Conservation (phyloP, 2,797 vertebrate species). For the Rhodeus uyekii region DNA sequence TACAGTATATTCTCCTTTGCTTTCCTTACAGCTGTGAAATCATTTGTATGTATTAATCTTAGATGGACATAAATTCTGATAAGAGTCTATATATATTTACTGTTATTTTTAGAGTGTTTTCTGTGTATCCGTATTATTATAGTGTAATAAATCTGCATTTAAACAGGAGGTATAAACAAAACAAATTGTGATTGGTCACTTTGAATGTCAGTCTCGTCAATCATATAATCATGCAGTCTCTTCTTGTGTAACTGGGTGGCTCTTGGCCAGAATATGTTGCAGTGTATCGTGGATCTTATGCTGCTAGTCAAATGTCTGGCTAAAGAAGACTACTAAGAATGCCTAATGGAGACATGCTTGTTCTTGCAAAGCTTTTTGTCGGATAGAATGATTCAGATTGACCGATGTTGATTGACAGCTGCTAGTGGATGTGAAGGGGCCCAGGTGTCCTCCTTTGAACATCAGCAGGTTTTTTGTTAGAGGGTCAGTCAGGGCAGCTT, state of each 20-base stretch:
- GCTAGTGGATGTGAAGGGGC: slow-evolving; percentile 4
- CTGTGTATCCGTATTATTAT: background rate
- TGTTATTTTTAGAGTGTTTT: background rate
- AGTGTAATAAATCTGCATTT: background rate
- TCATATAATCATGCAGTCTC: background rate
- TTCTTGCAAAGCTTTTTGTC: slow-evolving; percentile 37
- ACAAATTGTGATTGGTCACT: background rate
- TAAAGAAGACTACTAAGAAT: background rate
- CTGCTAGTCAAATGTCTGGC: background rate
- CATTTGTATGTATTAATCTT: background rate
- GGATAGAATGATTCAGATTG: slow-evolving; percentile 7
- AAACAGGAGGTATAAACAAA: background rate
- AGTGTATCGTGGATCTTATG: background rate
- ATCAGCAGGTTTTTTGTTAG: slow-evolving; percentile 2
- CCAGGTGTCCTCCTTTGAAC: slow-evolving; percentile 35
- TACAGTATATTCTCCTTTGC: background rate
- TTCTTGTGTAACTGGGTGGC: background rate
- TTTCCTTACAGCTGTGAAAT: background rate
- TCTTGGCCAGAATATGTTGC: background rate
- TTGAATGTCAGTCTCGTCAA: background rate
- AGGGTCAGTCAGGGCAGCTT: background rate
- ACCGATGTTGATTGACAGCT: slow-evolving; percentile 41
- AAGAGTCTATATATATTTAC: background rate
- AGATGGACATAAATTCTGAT: background rate
- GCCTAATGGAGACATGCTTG: slow-evolving; percentile 19